phyloP scores from a whole-genome alignment of 2,888 invertebrate genomes.

The Pollenia griseotomentosa region DNA sequence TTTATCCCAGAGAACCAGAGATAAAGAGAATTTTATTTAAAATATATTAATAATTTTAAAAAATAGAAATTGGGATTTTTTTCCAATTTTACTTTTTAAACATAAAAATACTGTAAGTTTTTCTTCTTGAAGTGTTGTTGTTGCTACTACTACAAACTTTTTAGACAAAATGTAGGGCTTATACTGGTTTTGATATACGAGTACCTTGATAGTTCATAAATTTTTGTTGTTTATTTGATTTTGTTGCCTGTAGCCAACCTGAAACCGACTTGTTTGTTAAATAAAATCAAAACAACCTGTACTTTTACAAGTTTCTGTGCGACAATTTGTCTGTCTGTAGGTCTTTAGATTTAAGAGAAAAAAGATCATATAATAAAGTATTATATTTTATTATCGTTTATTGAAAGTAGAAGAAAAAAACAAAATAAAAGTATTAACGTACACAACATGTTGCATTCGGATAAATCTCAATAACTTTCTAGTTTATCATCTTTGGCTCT shows the following conservation, averaged over 20 bases:
- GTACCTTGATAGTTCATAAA: too few relatives aligned
- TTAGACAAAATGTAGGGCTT: not conserved
- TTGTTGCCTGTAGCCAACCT: constrained; percentile 8
- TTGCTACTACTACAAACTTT: too few relatives aligned
- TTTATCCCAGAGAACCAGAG: too few relatives aligned
- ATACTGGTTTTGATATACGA: too few relatives aligned
- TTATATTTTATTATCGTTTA: constrained; percentile 58
- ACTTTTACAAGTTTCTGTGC: not conserved
- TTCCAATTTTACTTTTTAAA: too few relatives aligned
- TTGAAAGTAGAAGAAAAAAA: not conserved
- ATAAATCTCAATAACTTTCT: not conserved
- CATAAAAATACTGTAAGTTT: too few relatives aligned
- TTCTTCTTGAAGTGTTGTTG: too few relatives aligned
- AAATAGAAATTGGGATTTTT: too few relatives aligned
- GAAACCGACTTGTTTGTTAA: constrained; percentile 35
- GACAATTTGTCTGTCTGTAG: constrained; percentile 20
- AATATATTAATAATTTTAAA: too few relatives aligned
- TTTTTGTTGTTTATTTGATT: not conserved
- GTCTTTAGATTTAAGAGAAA: not conserved
- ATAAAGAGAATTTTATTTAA: too few relatives aligned
- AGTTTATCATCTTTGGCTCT: not conserved
- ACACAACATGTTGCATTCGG: not conserved
- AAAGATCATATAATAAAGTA: constrained; percentile 45
- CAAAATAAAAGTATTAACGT: not conserved
- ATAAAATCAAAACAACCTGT: constrained; percentile 4